Evolutionary conservation across 2,888 invertebrate species (phyloP).

Genomic region (Leptogaster cylindrica): DNA sequence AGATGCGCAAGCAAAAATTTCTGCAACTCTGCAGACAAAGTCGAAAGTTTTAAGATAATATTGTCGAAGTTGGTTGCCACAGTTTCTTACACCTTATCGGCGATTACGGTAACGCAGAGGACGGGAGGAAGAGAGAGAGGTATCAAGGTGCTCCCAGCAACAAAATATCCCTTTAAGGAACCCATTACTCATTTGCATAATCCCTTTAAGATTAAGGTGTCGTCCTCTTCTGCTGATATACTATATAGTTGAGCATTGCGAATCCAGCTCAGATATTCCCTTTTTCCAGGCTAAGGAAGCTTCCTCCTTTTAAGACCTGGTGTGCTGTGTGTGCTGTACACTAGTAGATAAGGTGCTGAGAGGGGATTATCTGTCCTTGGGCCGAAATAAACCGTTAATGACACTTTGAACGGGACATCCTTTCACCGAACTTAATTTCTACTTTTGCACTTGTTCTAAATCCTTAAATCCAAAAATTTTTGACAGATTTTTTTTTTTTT

Average conservation of each 20-base stretch:
- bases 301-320: neutral
- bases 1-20: slow-evolving; percentile 29
- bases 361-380: slow-evolving; percentile 35
- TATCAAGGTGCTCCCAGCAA: slow-evolving; percentile 30
- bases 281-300: slow-evolving; percentile 7
- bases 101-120: slow-evolving; percentile 29
- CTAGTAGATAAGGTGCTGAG: slow-evolving; percentile 32
- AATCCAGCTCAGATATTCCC: slow-evolving; percentile 25
- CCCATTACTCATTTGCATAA: slow-evolving; percentile 40
- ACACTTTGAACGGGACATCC: slow-evolving; percentile 33
- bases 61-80: slow-evolving; percentile 16
- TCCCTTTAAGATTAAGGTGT: slow-evolving; percentile 40
- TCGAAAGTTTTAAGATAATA: slow-evolving; percentile 20
- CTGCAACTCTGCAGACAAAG: slow-evolving; percentile 25
- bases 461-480: too few species aligned
- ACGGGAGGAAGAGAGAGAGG: too few species aligned
- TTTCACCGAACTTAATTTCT: slow-evolving; percentile 8
- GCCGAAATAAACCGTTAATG: slow-evolving; percentile 39
- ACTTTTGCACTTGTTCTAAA: slow-evolving; percentile 23
- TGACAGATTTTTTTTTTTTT: slow-evolving; percentile 13
- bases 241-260: slow-evolving; percentile 11
- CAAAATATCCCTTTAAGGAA: slow-evolving; percentile 40
- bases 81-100: slow-evolving; percentile 27
- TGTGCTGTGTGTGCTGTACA: slow-evolving; percentile 11
- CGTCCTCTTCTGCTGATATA: slow-evolving; percentile 32